phyloP scores from a whole-genome alignment of 2,797 vertebrate genomes.

The Ciconia nigra region DNA sequence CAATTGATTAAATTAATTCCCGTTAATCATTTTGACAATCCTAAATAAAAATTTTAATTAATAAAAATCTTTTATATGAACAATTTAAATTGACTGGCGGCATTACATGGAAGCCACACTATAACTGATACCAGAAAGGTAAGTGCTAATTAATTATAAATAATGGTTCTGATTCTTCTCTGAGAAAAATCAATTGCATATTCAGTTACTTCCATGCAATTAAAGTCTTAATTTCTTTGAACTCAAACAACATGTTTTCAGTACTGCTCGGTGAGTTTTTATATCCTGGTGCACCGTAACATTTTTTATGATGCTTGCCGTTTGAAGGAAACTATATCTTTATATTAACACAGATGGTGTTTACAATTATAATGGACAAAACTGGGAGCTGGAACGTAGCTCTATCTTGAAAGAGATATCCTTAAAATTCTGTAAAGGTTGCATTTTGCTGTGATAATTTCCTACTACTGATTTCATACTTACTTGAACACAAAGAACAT shows the following conservation, averaged over 20 bases:
- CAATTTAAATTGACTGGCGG: background rate
- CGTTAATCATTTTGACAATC: slow-evolving; percentile 11
- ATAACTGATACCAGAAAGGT: slow-evolving; percentile 11
- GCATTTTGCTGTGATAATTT: background rate
- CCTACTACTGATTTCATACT: background rate
- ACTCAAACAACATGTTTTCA: background rate
- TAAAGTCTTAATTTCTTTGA: slow-evolving; percentile 43
- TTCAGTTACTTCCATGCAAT: background rate
- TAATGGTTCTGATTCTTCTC: background rate
- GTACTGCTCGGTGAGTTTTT: background rate
- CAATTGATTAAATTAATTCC: background rate
- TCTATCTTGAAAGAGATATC: background rate
- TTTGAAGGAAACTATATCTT: background rate
- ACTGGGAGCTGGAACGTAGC: background rate
- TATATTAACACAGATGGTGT: slow-evolving; percentile 27
- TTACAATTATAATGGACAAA: slow-evolving; percentile 23
- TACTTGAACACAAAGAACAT: background rate
- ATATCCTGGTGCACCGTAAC: background rate
- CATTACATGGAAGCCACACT: background rate
- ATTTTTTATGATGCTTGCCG: background rate
- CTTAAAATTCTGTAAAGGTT: background rate
- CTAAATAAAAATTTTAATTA: slow-evolving; percentile 26
- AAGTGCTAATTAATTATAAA: slow-evolving; percentile 3
- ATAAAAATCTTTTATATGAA: background rate
- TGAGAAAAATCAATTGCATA: background rate